These are phyloP conservation scores for Omphaloscelis lunosa DNA, from an alignment of 2,888 invertebrate species.

Conservation along the genomic window DNA sequence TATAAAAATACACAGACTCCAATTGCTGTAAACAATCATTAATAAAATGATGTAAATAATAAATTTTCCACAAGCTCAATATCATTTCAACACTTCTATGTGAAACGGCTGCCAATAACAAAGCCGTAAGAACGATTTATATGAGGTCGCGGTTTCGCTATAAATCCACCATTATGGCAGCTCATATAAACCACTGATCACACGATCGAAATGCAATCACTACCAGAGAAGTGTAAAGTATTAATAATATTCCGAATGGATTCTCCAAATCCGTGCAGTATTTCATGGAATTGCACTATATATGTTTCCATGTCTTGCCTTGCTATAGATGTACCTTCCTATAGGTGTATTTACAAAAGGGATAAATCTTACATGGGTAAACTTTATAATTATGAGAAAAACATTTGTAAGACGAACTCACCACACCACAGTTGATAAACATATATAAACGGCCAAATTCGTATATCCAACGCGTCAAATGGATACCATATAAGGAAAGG, in stretches of 20 bases:
- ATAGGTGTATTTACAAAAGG: neutral
- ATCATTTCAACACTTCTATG: constrained; percentile 50
- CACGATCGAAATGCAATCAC: constrained; percentile 61
- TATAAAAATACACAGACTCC: neutral
- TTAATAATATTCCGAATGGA: constrained; percentile 45
- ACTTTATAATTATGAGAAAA: neutral
- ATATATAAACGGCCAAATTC: constrained; percentile 73
- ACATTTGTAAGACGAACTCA: constrained; percentile 46
- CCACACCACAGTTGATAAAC: constrained; percentile 73
- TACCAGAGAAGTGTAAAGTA: constrained; percentile 35
- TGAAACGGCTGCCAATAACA: constrained; percentile 56
- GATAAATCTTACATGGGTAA: neutral
- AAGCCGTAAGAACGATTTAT: constrained; percentile 59
- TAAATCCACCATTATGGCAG: constrained; percentile 62
- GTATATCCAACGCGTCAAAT: constrained; percentile 71
- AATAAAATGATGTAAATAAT: constrained; percentile 38
- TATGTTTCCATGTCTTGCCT: neutral
- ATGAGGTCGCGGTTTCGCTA: constrained; percentile 60
- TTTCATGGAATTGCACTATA: constrained; percentile 15
- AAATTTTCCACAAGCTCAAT: constrained; percentile 49
- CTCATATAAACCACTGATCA: constrained; percentile 63
- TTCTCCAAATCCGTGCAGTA: constrained; percentile 36
- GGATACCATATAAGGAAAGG: constrained; percentile 78
- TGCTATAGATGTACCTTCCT: neutral
- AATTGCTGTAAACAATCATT: constrained; percentile 20